phyloP scores from a whole-genome alignment of 2,797 vertebrate species.

The Hydrolagus colliei region DNA sequence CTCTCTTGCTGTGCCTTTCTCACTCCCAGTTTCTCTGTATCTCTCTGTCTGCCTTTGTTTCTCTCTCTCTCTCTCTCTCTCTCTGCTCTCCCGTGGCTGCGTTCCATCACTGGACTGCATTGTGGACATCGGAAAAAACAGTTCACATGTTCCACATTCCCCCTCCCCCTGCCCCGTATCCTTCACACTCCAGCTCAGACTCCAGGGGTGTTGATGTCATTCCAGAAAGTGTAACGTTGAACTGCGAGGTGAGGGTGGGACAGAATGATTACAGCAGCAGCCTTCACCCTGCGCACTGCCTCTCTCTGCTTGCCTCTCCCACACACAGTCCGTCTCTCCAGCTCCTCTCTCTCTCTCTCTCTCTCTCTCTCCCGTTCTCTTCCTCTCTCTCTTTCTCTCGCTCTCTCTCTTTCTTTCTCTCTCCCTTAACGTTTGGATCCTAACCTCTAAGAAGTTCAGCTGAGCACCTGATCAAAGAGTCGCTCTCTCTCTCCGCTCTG shows the following conservation, averaged over 20 bases:
- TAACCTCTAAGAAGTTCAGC: no score
- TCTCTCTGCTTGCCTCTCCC: not conserved
- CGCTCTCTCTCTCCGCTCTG: no score
- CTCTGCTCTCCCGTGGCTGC: conserved; percentile 29
- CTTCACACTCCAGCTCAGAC: conserved; percentile 31
- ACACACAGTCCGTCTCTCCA: not conserved
- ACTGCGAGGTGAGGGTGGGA: no score
- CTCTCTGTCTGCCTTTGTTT: not conserved
- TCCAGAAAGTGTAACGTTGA: no score
- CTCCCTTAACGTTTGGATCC: no score
- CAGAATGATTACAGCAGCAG: no score
- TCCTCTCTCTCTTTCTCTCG: no score
- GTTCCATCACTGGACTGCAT: conserved; percentile 22
- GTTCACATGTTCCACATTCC: not conserved
- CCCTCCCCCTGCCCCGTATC: conserved; percentile 31
- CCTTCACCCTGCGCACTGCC: not conserved
- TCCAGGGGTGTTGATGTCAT: not conserved
- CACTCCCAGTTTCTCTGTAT: no score
- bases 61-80: conserved; percentile 31
- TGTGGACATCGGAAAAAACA: not conserved
- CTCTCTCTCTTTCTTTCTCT: no score
- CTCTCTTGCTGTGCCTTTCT: no score
- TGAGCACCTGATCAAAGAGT: no score
- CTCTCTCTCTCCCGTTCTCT: not conserved
- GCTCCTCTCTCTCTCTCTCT: not conserved